Evolutionary conservation across 2,888 invertebrate species (phyloP).

Genomic region (Ecdyonurus torrentis): DNA sequence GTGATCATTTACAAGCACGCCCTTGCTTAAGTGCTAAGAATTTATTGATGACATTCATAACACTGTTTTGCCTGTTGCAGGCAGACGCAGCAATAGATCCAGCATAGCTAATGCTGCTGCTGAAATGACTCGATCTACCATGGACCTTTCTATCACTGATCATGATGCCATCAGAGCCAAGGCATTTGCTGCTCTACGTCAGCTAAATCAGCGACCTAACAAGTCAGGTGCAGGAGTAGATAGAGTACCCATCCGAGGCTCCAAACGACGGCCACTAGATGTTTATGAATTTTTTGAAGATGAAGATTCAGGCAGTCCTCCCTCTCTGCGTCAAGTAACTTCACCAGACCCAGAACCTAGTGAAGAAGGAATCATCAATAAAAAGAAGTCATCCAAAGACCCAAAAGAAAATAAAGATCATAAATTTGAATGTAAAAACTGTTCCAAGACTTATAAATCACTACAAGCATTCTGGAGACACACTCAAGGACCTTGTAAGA

Average conservation of each 20-base stretch:
- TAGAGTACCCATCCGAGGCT: not conserved
- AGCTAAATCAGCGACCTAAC: slow-evolving; percentile 12
- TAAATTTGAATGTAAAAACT: not conserved
- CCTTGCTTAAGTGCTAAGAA: no score
- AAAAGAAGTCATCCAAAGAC: not conserved
- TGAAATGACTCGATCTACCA: no score
- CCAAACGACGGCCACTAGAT: slow-evolving; percentile 5
- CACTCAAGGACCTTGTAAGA: not conserved
- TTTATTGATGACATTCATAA: no score
- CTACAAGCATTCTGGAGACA: not conserved
- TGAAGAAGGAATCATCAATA: not conserved
- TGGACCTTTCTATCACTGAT: no score
- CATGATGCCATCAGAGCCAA: slow-evolving; percentile 13
- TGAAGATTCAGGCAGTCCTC: not conserved
- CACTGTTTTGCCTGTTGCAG: no score
- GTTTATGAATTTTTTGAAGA: slow-evolving; percentile 7
- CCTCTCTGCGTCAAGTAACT: not conserved
- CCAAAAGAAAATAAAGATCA: not conserved
- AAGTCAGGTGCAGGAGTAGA: not conserved
- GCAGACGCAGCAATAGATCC: not conserved
- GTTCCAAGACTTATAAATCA: not conserved
- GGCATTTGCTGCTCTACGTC: slow-evolving; percentile 17
- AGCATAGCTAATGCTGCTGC: slow-evolving; percentile 17
- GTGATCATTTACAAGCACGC: no score
- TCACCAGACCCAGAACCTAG: not conserved